These are phyloP conservation scores for Oreochromis grahami DNA, from an alignment of 2,797 vertebrate genomes.

Conservation along the genomic window DNA sequence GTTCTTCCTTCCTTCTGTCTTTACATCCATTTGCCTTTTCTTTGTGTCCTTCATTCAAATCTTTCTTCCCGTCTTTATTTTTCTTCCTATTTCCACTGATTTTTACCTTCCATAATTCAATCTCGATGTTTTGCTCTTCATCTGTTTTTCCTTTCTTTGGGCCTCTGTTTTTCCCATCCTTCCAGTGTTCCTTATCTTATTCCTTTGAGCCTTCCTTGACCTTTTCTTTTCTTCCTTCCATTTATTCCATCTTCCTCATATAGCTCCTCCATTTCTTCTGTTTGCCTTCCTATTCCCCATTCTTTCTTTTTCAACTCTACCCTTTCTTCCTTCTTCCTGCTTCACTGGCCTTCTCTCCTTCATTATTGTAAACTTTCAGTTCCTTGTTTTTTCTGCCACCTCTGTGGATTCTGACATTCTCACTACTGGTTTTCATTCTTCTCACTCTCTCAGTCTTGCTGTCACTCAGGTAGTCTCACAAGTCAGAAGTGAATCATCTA, in stretches of 20 bases:
- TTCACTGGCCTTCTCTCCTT: rapidly evolving
- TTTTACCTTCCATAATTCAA: neutral
- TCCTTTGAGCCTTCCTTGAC: neutral
- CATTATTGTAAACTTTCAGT: neutral
- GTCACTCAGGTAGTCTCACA: neutral
- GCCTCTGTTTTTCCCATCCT: neutral
- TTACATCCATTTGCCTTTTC: neutral
- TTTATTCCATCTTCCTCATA: neutral
- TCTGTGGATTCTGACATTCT: neutral
- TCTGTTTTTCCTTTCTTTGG: neutral
- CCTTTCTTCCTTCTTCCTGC: neutral
- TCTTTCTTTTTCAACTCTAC: neutral
- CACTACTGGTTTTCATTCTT: neutral
- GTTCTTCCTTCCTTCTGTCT: neutral
- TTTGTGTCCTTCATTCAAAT: rapidly evolving
- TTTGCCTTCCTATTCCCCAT: neutral
- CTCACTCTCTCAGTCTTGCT: neutral
- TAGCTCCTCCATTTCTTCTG: neutral
- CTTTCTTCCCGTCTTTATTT: neutral
- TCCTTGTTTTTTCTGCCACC: neutral
- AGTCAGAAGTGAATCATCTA: neutral
- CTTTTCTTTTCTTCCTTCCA: neutral
- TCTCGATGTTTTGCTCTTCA: neutral
- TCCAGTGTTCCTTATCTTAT: rapidly evolving
- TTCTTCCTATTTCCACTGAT: neutral